phyloP scores from a whole-genome alignment of 2,113 vertebrate genomes.

The Ellobius talpinus region DNA sequence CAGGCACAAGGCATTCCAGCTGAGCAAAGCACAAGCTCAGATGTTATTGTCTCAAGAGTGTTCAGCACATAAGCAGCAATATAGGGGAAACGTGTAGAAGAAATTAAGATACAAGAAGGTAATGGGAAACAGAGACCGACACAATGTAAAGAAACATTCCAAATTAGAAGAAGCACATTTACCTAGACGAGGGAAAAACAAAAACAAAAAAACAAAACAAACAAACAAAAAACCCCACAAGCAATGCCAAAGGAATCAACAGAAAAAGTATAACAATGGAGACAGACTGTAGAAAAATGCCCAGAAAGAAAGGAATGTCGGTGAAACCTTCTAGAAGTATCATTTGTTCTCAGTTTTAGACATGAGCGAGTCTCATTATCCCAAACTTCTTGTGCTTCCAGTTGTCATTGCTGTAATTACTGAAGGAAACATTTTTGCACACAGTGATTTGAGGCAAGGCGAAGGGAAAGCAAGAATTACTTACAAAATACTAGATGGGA shows the following conservation, averaged over 20 bases:
- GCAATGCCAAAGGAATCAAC: not conserved
- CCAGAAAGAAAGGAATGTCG: not conserved
- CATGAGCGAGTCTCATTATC: not conserved
- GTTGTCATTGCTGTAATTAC: not conserved
- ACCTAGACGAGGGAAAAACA: not conserved
- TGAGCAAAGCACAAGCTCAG: not conserved
- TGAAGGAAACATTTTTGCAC: not conserved
- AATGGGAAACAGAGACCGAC: not conserved
- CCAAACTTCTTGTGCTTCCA: not conserved
- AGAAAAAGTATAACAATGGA: not conserved
- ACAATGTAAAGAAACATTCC: conserved; percentile 7
- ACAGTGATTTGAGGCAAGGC: not conserved
- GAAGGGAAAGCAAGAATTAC: not conserved
- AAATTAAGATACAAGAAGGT: not conserved
- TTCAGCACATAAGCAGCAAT: conserved; percentile 28
- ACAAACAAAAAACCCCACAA: not conserved
- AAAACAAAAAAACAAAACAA: not conserved
- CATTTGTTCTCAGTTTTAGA: not conserved
- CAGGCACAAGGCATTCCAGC: conserved; percentile 30
- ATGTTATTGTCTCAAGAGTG: conserved; percentile 36
- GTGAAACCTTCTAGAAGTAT: conserved; percentile 37
- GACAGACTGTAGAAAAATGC: not conserved
- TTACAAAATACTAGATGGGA: not conserved
- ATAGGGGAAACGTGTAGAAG: conserved; percentile 7
- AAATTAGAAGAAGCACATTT: not conserved